Evolutionary conservation across 2,113 vertebrate genomes (phyloP).

Genomic region (Puntigrus tetrazona): DNA sequence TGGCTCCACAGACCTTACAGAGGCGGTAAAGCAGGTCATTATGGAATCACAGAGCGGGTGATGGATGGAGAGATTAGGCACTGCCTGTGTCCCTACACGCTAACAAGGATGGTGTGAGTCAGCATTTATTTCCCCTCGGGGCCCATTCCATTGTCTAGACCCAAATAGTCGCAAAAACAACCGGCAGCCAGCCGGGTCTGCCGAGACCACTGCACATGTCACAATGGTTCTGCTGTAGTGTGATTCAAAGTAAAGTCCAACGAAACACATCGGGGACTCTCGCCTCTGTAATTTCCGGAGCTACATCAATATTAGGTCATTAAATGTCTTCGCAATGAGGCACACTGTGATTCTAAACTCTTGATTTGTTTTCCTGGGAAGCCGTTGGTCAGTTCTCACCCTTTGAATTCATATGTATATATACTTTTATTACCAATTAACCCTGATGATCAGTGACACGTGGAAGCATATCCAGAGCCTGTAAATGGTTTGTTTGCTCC

Average conservation of each 20-base stretch:
- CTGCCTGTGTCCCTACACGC: slow-evolving; percentile 43
- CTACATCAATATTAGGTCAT: slow-evolving; percentile 10
- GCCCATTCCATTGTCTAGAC: slow-evolving; percentile 56
- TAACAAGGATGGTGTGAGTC: slow-evolving; percentile 54
- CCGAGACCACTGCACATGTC: background rate
- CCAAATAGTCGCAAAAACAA: slow-evolving; percentile 38
- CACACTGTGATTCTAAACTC: slow-evolving; percentile 7
- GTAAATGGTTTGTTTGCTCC: slow-evolving; percentile 7
- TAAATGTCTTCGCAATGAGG: background rate
- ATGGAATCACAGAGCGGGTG: slow-evolving; percentile 53
- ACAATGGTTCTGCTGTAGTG: background rate
- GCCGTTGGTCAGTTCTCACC: background rate
- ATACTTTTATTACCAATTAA: background rate
- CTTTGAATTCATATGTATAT: background rate
- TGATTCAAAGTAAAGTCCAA: slow-evolving; percentile 7
- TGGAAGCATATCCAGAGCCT: background rate
- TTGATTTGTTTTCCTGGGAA: slow-evolving; percentile 19
- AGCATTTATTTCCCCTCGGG: slow-evolving; percentile 48
- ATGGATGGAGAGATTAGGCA: slow-evolving; percentile 55
- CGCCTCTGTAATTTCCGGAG: background rate
- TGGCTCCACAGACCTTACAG: background rate
- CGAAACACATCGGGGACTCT: background rate
- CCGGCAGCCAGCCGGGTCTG: background rate
- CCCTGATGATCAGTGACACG: background rate
- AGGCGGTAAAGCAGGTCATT: slow-evolving; percentile 56